Evolutionary conservation across 2,113 vertebrate species (phyloP).

Genomic region (Mormyrus lacerda): DNA sequence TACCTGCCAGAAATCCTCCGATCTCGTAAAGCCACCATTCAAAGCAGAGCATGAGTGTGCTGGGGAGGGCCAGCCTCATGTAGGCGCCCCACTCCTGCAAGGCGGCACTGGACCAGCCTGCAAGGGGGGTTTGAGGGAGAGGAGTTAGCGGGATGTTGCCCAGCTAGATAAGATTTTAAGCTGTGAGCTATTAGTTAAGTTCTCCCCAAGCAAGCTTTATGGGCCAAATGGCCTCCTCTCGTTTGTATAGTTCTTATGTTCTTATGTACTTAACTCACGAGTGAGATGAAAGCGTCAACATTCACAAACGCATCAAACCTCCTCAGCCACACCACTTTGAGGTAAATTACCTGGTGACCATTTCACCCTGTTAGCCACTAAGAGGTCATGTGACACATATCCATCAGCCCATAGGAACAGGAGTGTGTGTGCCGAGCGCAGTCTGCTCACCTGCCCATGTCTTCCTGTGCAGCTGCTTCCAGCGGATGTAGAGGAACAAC

Average conservation of each 20-base stretch:
- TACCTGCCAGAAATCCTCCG: constrained; percentile 77
- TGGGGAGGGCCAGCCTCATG: constrained; percentile 70
- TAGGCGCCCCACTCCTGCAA: constrained; percentile 77
- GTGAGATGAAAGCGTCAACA: not conserved
- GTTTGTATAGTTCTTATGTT: too few relatives aligned
- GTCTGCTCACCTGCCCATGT: constrained; percentile 78
- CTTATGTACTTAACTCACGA: too few relatives aligned
- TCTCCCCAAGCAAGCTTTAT: too few relatives aligned
- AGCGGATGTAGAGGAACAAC: constrained; percentile 67
- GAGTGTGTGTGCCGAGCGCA: not conserved
- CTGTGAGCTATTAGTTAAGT: too few relatives aligned
- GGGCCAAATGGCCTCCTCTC: too few relatives aligned
- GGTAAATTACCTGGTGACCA: not conserved
- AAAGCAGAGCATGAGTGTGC: constrained; percentile 77
- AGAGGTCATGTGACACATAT: not conserved
- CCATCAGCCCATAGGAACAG: not conserved
- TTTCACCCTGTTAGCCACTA: not conserved
- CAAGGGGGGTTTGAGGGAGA: not conserved
- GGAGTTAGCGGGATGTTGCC: not conserved
- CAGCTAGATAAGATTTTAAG: too few relatives aligned
- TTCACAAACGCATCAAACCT: not conserved
- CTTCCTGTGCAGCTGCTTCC: constrained; percentile 67
- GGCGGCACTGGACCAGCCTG: constrained; percentile 76
- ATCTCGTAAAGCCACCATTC: constrained; percentile 89
- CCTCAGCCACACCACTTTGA: not conserved